Conservation (phyloP, 2,797 vertebrate genomes). For the Todus mexicanus region DNA sequence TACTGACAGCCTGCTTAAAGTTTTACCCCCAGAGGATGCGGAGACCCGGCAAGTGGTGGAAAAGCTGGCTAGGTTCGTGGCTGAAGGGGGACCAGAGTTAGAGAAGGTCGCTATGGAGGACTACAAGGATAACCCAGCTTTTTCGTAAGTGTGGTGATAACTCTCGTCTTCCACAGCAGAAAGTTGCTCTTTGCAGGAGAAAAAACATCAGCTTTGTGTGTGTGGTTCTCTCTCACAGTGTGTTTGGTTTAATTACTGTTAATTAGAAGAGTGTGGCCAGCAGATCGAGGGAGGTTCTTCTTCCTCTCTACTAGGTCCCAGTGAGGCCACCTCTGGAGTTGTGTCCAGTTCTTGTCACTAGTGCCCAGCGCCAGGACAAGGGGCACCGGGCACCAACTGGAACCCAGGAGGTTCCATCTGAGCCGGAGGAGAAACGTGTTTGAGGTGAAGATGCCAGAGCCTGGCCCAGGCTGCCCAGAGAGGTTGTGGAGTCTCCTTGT, state of each 20-base stretch:
- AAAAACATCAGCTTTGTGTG: neutral
- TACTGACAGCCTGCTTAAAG: slow-evolving; percentile 99
- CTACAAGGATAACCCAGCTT: slow-evolving; percentile 92
- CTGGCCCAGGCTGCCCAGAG: too few relatives aligned
- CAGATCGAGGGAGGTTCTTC: neutral
- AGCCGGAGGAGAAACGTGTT: too few relatives aligned
- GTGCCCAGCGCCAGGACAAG: too few relatives aligned
- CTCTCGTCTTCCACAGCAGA: neutral
- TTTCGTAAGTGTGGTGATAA: slow-evolving; percentile 80
- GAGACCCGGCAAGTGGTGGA: slow-evolving; percentile 90
- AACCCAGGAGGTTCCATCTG: too few relatives aligned
- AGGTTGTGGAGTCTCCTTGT: too few relatives aligned
- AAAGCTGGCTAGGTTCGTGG: slow-evolving; percentile 96
- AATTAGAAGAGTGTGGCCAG: neutral
- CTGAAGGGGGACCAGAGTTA: slow-evolving; percentile 90
- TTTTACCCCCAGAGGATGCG: slow-evolving; percentile 98
- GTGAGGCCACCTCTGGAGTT: neutral
- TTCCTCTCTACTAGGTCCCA: neutral
- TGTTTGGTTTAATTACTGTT: neutral
- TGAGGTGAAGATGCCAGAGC: too few relatives aligned
- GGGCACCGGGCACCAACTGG: too few relatives aligned
- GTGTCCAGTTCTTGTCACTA: neutral
- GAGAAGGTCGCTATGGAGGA: slow-evolving; percentile 93
- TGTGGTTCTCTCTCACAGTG: neutral
- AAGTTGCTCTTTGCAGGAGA: neutral